Percentiles rank a stretch among this genome's conserved stretches.
phyloP scores from a whole-genome alignment of 2,888 invertebrate species.

The Choreutis nemorana region DNA sequence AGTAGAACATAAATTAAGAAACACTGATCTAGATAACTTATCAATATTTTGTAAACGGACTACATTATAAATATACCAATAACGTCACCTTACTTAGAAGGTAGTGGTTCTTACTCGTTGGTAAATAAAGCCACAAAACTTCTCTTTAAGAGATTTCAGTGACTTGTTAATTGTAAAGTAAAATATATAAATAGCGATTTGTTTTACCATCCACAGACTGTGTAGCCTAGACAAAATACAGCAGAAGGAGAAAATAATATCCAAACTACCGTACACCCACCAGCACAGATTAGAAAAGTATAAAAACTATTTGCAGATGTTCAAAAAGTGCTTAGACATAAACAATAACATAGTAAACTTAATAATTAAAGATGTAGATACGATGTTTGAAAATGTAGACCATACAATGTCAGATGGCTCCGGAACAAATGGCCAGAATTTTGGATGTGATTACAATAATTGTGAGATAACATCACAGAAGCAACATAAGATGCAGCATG shows the following conservation, averaged over 20 bases:
- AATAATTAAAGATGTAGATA: slow-evolving; percentile 81
- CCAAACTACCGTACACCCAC: slow-evolving; percentile 77
- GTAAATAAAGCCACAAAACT: too few species aligned
- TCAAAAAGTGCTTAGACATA: slow-evolving; percentile 82
- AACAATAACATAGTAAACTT: slow-evolving; percentile 72
- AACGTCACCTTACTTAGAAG: too few species aligned
- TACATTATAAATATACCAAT: too few species aligned
- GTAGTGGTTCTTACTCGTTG: too few species aligned
- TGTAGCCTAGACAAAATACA: slow-evolving; percentile 79
- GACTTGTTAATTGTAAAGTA: too few species aligned
- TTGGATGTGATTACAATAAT: slow-evolving; percentile 48
- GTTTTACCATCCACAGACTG: slow-evolving; percentile 74
- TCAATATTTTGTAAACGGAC: too few species aligned
- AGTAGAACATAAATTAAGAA: too few species aligned
- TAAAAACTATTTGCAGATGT: slow-evolving; percentile 73
- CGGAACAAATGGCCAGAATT: slow-evolving; percentile 39
- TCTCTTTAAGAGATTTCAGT: too few species aligned
- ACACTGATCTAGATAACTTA: too few species aligned
- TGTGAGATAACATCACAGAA: slow-evolving; percentile 44
- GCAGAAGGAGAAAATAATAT: slow-evolving; percentile 78
- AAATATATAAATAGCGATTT: too few species aligned
- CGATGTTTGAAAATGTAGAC: slow-evolving; percentile 82
- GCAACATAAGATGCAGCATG: slow-evolving; percentile 56
- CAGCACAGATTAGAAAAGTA: slow-evolving; percentile 80
- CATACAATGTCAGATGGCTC: slow-evolving; percentile 24